Evolutionary conservation across 2,888 invertebrate genomes (phyloP).

Genomic region (Neoitamus cyanurus): DNA sequence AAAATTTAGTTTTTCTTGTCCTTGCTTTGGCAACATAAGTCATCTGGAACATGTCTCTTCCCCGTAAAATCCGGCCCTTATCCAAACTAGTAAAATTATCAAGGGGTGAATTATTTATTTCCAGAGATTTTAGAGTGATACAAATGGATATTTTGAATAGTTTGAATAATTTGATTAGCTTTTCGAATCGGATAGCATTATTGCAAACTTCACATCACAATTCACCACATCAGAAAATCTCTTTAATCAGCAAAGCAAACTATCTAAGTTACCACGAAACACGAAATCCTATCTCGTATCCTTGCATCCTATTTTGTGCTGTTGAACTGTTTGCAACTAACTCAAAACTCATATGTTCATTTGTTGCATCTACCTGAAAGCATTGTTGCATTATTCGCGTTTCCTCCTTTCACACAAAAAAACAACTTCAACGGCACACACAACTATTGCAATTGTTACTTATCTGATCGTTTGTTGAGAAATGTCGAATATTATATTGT

Average conservation of each 20-base stretch:
- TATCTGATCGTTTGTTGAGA: conserved; percentile 15
- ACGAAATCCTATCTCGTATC: background rate
- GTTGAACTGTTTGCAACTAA: background rate
- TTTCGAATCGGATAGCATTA: too few species aligned
- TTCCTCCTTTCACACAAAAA: background rate
- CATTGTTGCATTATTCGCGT: background rate
- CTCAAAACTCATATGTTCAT: too few species aligned
- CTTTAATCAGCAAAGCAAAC: background rate
- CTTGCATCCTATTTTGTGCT: background rate
- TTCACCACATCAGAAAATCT: background rate
- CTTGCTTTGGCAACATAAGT: too few species aligned
- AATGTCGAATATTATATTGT: background rate
- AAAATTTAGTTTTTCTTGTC: too few species aligned
- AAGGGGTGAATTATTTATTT: too few species aligned
- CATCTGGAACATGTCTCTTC: too few species aligned
- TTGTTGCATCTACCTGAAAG: background rate
- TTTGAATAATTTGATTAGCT: too few species aligned
- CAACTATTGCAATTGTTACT: background rate
- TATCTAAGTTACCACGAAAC: background rate
- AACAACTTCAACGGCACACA: background rate
- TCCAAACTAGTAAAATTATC: too few species aligned
- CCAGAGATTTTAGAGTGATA: too few species aligned
- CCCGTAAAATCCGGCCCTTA: too few species aligned
- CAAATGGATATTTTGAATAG: too few species aligned
- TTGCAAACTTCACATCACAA: background rate